These are phyloP conservation scores for rabbit (Oryctolagus cuniculus) DNA, from an alignment of 2,113 vertebrate species.

Conservation along the genomic window mOryCun1.1 NC_091439.1:97411501-97412000, in stretches of 20 bases:
- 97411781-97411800: constrained; percentile 54
- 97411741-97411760: not conserved
- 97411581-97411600: not conserved
- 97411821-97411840: not conserved
- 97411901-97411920: not conserved
- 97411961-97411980: not conserved
- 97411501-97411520: not conserved
- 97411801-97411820: not conserved
- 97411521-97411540: not conserved
- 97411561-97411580: not conserved
- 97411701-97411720: not conserved
- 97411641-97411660: not conserved
- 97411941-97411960: not conserved
- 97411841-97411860: not conserved
- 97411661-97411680: not conserved
- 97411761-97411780: not conserved
- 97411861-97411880: not conserved
- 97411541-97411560: not conserved
- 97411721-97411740: not conserved
- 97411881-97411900: not conserved
- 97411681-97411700: constrained; percentile 29
- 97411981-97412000: not conserved
- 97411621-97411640: not conserved
- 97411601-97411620: not conserved
- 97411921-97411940: not conserved